phyloP scores from a whole-genome alignment of 2,888 invertebrate genomes.

The Crepidodera aurea region DNA sequence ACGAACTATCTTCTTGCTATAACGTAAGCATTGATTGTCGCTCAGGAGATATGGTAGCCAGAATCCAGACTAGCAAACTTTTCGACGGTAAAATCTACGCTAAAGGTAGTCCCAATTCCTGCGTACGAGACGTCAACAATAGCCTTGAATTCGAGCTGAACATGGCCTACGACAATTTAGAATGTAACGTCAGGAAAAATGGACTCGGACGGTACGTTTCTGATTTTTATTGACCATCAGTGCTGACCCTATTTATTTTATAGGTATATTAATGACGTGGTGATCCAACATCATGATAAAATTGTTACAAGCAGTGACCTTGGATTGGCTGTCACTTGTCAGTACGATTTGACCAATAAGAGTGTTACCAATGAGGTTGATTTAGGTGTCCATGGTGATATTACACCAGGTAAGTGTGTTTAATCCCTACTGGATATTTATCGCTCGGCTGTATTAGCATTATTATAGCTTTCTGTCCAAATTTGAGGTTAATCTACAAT shows the following conservation, averaged over 20 bases:
- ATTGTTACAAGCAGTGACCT: slow-evolving; percentile 94
- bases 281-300: slow-evolving; percentile 94
- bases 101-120: slow-evolving; percentile 92
- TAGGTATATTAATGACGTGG: slow-evolving; percentile 82
- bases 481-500: too few species aligned
- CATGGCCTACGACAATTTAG: slow-evolving; percentile 91
- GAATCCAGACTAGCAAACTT: slow-evolving; percentile 89
- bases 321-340: slow-evolving; percentile 91
- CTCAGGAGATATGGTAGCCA: slow-evolving; percentile 91
- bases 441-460: too few species aligned
- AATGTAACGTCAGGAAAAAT: slow-evolving; percentile 91
- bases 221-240: slow-evolving; percentile 51
- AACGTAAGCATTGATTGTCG: slow-evolving; percentile 94
- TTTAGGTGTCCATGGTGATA: slow-evolving; percentile 87
- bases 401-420: slow-evolving; percentile 60
- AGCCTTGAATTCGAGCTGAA: slow-evolving; percentile 89
- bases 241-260: too few species aligned
- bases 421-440: too few species aligned
- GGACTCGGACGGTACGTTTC: slow-evolving; percentile 70
- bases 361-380: slow-evolving; percentile 93
- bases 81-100: slow-evolving; percentile 96
- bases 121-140: slow-evolving; percentile 87
- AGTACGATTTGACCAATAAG: slow-evolving; percentile 93
- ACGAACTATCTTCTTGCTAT: slow-evolving; percentile 92
- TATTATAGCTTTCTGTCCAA: too few species aligned